Evolutionary conservation across 2,888 invertebrate species (phyloP), one percentile per base, ranked within the genome.

Genomic region (Oeneis ivallda): DNA sequence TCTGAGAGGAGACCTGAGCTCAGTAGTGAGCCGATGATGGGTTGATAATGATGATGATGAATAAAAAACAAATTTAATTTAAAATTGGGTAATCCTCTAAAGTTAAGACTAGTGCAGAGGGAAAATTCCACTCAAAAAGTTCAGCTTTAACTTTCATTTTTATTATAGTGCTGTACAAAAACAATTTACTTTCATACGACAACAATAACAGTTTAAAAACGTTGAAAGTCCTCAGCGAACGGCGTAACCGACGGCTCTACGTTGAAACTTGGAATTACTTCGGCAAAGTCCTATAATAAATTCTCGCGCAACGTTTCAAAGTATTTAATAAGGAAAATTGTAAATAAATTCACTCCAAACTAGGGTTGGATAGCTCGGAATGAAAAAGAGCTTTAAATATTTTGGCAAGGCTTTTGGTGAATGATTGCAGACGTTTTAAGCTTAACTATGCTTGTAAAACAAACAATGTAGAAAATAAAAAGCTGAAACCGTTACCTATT

Each of bases 241-340:
- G 62, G 62, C 60, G 53, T 52, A 66, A 65, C 60, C 59, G 49
- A 69, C 67, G 68, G 67, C 63, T 66, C 71, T 65, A 72, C 65
- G 74, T 67, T 74, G 74, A 76, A 83, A 85, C 81, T 84, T 64
- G 78, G 65, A 67, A 69, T 86, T 81, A 80, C 83, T 85, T 81
- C 65, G 67, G 66, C 72, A 69, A 84, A 86, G 80, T 84, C 81
- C 74, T 67, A 69, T 80, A 76, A 86, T 86, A 85, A 85, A 86
- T 88, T 86, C 76, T 75, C 75, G 71, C 66, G 76, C 74, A 80
- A 78, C 77, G 74, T 78, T 83, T 79, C 80, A 76, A 82, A 85
- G 85, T 82, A 84, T 87, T 89, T 85, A 83, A 80, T 83, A 83
- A 80, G 81, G 85, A 85, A 86, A 85, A 85, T 85, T 68, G 67